phyloP scores from a whole-genome alignment of 1,140 invertebrate genomes.

The Drosophila ohnishii region DNA sequence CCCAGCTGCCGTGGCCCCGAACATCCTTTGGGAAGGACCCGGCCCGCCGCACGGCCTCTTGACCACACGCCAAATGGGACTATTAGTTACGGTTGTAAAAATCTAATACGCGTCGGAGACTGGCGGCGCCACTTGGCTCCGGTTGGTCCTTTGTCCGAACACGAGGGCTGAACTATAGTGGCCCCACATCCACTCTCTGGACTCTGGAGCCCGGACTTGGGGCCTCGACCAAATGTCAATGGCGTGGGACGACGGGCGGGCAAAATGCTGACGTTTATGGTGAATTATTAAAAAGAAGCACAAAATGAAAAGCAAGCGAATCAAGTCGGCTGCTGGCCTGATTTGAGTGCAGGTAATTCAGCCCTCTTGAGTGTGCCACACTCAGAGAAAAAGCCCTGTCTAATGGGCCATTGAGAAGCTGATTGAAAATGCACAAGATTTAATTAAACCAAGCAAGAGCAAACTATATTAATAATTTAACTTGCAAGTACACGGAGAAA shows the following conservation, averaged over 20 bases:
- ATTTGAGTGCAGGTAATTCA: constrained; percentile 76
- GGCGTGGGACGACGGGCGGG: constrained; percentile 25
- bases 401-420: background rate
- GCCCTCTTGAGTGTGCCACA: constrained; percentile 28
- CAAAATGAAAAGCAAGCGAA: constrained; percentile 69
- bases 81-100: constrained; percentile 82
- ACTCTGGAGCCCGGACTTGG: background rate
- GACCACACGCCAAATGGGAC: constrained; percentile 80
- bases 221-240: constrained; percentile 44
- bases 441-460: background rate
- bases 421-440: constrained; percentile 11
- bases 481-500: background rate
- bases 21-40: constrained; percentile 38
- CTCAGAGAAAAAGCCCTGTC: background rate
- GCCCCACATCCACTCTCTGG: background rate
- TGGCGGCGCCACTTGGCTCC: constrained; percentile 61
- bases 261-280: constrained; percentile 73
- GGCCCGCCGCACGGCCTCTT: constrained; percentile 47
- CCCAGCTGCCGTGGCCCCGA: constrained; percentile 57
- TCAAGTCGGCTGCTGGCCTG: constrained; percentile 51
- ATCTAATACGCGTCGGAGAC: constrained; percentile 75
- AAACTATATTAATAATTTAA: background rate
- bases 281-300: constrained; percentile 80
- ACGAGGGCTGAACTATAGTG: constrained; percentile 35
- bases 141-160: constrained; percentile 30